Conservation (phyloP, 1,140 invertebrate genomes). For the Zaprionus lachaisei region DNA sequence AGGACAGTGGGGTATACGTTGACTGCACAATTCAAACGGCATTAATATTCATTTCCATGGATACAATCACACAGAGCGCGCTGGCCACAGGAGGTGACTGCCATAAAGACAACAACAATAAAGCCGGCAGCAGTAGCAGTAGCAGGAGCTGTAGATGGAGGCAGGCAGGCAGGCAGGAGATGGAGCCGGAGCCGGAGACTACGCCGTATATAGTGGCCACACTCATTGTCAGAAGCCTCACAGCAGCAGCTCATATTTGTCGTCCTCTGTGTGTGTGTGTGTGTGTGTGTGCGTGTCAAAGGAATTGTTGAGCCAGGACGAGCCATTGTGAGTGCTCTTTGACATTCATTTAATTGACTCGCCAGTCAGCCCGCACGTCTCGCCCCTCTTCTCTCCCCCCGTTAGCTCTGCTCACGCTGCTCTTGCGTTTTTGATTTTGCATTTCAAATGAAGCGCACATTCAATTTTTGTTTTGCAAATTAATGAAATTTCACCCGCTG, state of each 20-base stretch:
- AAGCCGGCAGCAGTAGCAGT: not conserved
- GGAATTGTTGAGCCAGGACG: slow-evolving; percentile 67
- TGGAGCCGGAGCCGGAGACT: not conserved
- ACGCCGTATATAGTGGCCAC: slow-evolving; percentile 41
- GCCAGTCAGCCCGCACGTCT: not conserved
- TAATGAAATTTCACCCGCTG: slow-evolving; percentile 63
- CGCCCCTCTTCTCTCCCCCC: not conserved
- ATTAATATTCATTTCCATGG: slow-evolving; percentile 83
- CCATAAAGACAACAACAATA: slow-evolving; percentile 58
- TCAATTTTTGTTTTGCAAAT: slow-evolving; percentile 62
- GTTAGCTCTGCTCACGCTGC: not conserved
- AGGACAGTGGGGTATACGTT: slow-evolving; percentile 38
- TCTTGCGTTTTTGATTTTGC: slow-evolving; percentile 56
- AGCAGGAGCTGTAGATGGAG: not conserved
- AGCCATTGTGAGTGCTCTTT: slow-evolving; percentile 63
- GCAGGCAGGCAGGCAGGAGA: not conserved
- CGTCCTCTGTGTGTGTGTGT: slow-evolving; percentile 9
- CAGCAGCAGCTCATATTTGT: slow-evolving; percentile 37
- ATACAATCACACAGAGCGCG: slow-evolving; percentile 67
- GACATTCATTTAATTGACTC: slow-evolving; percentile 83
- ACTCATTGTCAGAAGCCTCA: slow-evolving; percentile 33
- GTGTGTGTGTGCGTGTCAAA: slow-evolving; percentile 67
- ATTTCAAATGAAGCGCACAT: slow-evolving; percentile 73
- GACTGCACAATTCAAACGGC: slow-evolving; percentile 64
- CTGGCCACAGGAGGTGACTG: slow-evolving; percentile 65